Evolutionary conservation across 2,113 vertebrate genomes (phyloP).

Genomic region (Salvelinus sp.): DNA sequence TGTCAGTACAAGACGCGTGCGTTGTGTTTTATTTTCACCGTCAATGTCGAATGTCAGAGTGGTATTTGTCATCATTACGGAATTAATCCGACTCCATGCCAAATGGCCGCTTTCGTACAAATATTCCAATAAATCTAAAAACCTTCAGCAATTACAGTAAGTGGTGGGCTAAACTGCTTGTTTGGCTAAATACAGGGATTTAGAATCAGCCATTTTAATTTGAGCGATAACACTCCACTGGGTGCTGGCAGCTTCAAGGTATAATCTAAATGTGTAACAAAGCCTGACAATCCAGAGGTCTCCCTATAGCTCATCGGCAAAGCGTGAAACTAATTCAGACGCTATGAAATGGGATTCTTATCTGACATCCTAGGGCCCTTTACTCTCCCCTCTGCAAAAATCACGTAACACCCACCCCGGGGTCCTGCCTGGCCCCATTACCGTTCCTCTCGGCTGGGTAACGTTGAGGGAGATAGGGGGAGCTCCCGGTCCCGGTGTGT

Average conservation of each 20-base stretch:
- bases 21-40: conserved; percentile 40
- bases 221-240: conserved; percentile 63
- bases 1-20: conserved; percentile 20
- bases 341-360: conserved; percentile 76
- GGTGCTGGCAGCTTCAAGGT: conserved; percentile 66
- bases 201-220: conserved; percentile 71
- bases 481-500: conserved; percentile 54
- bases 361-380: conserved; percentile 53
- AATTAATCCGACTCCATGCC: conserved; percentile 64
- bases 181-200: conserved; percentile 73
- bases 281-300: conserved; percentile 67
- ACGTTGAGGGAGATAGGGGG: conserved; percentile 10
- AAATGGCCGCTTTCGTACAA: conserved; percentile 57
- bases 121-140: conserved; percentile 69
- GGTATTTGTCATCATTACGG: conserved; percentile 62
- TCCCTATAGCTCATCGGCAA: conserved; percentile 59
- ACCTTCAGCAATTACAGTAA: conserved; percentile 66
- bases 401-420: conserved; percentile 42
- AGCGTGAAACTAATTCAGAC: conserved; percentile 73
- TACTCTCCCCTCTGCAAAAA: conserved; percentile 7
- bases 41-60: conserved; percentile 48
- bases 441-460: conserved; percentile 12
- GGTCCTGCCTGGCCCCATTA: conserved; percentile 29
- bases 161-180: conserved; percentile 64
- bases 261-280: conserved; percentile 74